These are phyloP conservation scores for Microctenopoma steveboyesi DNA, from an alignment of 2,797 vertebrate species.

Conservation along the genomic window DNA sequence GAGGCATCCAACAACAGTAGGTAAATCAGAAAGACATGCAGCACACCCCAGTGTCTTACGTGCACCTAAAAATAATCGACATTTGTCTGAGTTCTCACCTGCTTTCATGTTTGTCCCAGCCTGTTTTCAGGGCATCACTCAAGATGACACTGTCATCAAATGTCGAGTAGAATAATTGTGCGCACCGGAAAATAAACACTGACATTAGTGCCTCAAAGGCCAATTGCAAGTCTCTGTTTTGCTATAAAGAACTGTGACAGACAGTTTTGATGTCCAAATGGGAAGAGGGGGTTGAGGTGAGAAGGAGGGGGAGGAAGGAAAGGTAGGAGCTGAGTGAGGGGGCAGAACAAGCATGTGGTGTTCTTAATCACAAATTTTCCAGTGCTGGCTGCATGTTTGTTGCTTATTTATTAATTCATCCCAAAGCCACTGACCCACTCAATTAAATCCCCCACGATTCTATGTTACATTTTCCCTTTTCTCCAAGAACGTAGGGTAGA, in stretches of 20 bases:
- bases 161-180: constrained; percentile 58
- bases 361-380: constrained; percentile 64
- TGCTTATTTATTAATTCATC: constrained; percentile 78
- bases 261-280: constrained; percentile 67
- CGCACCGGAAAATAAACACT: constrained; percentile 70
- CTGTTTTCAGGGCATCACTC: constrained; percentile 63
- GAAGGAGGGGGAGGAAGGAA: constrained; percentile 24
- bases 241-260: constrained; percentile 67
- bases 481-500: constrained; percentile 44
- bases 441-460: constrained; percentile 78
- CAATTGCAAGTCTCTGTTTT: constrained; percentile 52
- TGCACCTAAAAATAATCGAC: constrained; percentile 52
- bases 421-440: constrained; percentile 80
- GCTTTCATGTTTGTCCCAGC: constrained; percentile 53
- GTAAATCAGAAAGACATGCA: constrained; percentile 56
- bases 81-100: constrained; percentile 47
- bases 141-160: constrained; percentile 64
- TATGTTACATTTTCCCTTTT: constrained; percentile 55
- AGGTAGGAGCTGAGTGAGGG: constrained; percentile 15
- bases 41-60: constrained; percentile 19
- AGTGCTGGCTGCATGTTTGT: constrained; percentile 54
- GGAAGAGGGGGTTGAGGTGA: constrained; percentile 31
- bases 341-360: constrained; percentile 24
- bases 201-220: constrained; percentile 72
- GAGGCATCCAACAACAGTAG: constrained; percentile 41